Percentiles rank a stretch among this genome's conserved stretches.
Conservation (phyloP, 2,797 vertebrate genomes). For the Capromys pilorides region DNA sequence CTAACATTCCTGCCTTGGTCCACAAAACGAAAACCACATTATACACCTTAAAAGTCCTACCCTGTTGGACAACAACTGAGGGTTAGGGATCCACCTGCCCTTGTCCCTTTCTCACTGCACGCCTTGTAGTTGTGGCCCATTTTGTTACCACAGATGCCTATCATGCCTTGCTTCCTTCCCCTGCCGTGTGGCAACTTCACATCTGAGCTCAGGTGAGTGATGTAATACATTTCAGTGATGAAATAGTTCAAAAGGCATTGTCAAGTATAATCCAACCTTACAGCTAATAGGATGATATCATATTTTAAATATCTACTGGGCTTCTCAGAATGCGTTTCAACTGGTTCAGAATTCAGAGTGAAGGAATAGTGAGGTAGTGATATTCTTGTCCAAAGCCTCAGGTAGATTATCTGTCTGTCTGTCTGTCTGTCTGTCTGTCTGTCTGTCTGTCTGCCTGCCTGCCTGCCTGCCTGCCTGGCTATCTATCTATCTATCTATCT, state of each 20-base stretch:
- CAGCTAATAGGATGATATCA: background rate
- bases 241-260: background rate
- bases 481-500: no score
- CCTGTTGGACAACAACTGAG: background rate
- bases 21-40: background rate
- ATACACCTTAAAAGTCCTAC: background rate
- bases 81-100: background rate
- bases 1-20: background rate
- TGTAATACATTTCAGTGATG: background rate
- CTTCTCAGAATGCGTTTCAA: background rate
- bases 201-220: background rate
- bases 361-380: background rate
- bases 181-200: background rate
- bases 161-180: background rate
- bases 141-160: background rate
- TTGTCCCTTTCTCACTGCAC: background rate
- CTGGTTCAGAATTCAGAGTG: background rate
- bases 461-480: no score
- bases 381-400: background rate
- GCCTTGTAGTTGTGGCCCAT: background rate
- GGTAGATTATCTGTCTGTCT: background rate
- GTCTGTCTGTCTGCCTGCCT: no score
- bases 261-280: background rate
- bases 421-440: no score
- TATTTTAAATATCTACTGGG: background rate